phyloP scores from a whole-genome alignment of 2,113 vertebrate genomes.

The Bostrychus sinensis region DNA sequence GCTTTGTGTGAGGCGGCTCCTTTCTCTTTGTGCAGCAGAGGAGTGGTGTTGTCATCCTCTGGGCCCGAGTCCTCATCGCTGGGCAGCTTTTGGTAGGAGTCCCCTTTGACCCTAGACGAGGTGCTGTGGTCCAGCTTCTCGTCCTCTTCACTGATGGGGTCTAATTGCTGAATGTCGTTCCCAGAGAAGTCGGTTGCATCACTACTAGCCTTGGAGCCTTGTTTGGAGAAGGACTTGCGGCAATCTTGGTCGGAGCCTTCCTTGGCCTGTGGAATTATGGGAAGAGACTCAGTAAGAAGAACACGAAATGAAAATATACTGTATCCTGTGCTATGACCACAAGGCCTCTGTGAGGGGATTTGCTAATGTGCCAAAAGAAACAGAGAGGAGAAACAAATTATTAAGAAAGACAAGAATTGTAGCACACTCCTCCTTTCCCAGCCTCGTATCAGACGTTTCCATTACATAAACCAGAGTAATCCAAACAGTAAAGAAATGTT shows the following conservation, averaged over 20 bases:
- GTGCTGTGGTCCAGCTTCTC: constrained; percentile 89
- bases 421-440: constrained; percentile 30
- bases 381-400: constrained; percentile 37
- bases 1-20: constrained; percentile 60
- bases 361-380: constrained; percentile 51
- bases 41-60: constrained; percentile 93
- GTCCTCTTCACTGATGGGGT: constrained; percentile 97
- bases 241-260: constrained; percentile 85
- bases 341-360: constrained; percentile 37
- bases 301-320: constrained; percentile 53
- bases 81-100: constrained; percentile 89
- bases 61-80: constrained; percentile 91
- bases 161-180: constrained; percentile 85
- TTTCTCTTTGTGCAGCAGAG: constrained; percentile 86
- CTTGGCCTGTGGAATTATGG: constrained; percentile 71
- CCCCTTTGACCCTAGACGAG: constrained; percentile 83
- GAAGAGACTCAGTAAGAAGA: constrained; percentile 40
- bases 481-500: not conserved
- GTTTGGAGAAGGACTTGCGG: constrained; percentile 88
- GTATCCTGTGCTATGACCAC: constrained; percentile 14
- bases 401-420: constrained; percentile 44
- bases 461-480: constrained; percentile 9
- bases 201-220: constrained; percentile 75
- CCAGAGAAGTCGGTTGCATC: constrained; percentile 85
- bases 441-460: constrained; percentile 11